Conservation (phyloP, 2,888 invertebrate species). For the Pecten maximus region DNA sequence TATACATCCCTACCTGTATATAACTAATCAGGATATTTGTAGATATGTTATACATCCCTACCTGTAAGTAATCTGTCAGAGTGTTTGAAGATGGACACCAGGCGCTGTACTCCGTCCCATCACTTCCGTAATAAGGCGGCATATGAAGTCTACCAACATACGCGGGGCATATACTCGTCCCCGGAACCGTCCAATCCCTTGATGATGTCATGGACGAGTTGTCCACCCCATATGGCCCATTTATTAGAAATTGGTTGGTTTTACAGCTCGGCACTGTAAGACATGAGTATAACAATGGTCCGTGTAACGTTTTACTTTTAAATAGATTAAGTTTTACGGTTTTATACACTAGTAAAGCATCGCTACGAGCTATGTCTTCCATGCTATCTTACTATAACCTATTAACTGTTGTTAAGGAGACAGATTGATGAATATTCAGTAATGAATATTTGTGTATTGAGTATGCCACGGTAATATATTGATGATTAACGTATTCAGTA, state of each 20-base stretch:
- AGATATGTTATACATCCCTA: background rate
- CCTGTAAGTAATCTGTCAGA: background rate
- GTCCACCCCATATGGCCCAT: background rate
- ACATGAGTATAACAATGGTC: background rate
- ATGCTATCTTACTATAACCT: too few species aligned
- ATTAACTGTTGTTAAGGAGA: too few species aligned
- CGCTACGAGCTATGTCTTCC: too few species aligned
- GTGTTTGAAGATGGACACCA: background rate
- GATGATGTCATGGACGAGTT: slow-evolving; percentile 3
- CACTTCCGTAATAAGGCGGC: background rate
- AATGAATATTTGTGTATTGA: too few species aligned
- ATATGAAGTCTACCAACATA: background rate
- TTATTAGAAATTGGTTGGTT: background rate
- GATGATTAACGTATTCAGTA: too few species aligned
- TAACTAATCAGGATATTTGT: background rate
- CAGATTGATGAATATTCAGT: too few species aligned
- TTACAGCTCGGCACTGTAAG: background rate
- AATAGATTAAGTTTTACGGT: too few species aligned
- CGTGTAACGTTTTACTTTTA: too few species aligned
- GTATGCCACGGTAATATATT: too few species aligned
- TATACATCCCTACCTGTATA: too few species aligned
- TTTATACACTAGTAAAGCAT: too few species aligned
- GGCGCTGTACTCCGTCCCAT: background rate
- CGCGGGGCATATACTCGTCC: background rate
- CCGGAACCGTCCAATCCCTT: background rate